Evolutionary conservation across 2,113 vertebrate species (phyloP), one percentile per base, ranked within the genome.

Genomic region (Sceloporus undulatus): DNA sequence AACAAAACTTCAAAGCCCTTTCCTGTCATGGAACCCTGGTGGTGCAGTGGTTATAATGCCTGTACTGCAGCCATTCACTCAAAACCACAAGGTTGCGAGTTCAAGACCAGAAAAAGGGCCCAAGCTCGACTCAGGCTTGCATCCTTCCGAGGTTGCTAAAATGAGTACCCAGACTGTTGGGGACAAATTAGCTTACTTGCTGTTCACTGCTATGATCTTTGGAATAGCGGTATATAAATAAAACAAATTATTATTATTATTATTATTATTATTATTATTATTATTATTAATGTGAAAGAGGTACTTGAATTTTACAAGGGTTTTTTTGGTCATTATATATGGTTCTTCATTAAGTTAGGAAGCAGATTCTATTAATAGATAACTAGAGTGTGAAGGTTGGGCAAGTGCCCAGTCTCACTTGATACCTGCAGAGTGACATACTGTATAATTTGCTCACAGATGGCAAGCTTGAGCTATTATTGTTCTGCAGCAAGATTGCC

Each of bases 401-500:
- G 65, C 89, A 84, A 0, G 77, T 4, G 25, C 88, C n/a, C 77
- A 87, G n/a, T 71, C 88, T 92, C 75, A 88, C 66, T 18, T 85
- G 84, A 90, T 0, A 0, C 59, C 79, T 40, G 34, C 0, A 48
- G 89, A 93, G 56, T 73, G 77, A 82, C 82, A 91, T 76, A 34
- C 34, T 34, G 34, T 34, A 27, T 91, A 85, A 76, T 74, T 92
- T 76, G 84, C 4, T 52, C 74, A 78, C 82, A 86, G 87, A 85
- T 90, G 89, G 90, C 93, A 94, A 93, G 91, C 91, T 76, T 94
- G 82, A 65, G 84, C 71, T 88, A 21, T 0, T 79, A 91, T 93
- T 93, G 91, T 79, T 76, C 74, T 89, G 89, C 86, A 87, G 89
- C 56, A 89, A 85, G 91, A 91, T 92, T 93, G 89, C 75, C 86